Percentiles rank a stretch among this genome's conserved stretches.
Conservation (phyloP, 2,888 invertebrate species). For the Eulithis prunata region DNA sequence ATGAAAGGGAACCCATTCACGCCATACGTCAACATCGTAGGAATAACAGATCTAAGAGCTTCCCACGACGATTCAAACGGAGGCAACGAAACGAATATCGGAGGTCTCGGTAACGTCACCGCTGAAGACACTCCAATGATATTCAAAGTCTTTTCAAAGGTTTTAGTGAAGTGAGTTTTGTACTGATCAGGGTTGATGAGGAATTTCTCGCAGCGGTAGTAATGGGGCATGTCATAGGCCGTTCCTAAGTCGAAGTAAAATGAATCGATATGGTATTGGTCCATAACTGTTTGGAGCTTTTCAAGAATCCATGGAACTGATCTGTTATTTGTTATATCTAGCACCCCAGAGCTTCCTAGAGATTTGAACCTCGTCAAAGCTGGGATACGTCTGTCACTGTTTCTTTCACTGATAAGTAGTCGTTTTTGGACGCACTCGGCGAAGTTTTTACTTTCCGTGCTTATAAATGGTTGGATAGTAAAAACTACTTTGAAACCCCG, state of each 20-base stretch:
- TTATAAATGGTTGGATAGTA: slow-evolving; percentile 95
- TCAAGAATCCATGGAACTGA: slow-evolving; percentile 92
- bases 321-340: slow-evolving; percentile 94
- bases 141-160: slow-evolving; percentile 85
- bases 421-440: slow-evolving; percentile 90
- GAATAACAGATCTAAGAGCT: slow-evolving; percentile 91
- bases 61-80: slow-evolving; percentile 95
- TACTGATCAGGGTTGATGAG: slow-evolving; percentile 93
- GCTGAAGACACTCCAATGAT: slow-evolving; percentile 94
- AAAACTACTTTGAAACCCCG: slow-evolving; percentile 94
- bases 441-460: slow-evolving; percentile 93
- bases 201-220: slow-evolving; percentile 90
- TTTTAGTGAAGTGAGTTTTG: slow-evolving; percentile 88
- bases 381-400: slow-evolving; percentile 91
- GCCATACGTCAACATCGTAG: slow-evolving; percentile 94
- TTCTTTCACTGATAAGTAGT: slow-evolving; percentile 91
- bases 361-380: slow-evolving; percentile 93
- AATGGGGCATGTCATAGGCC: slow-evolving; percentile 93
- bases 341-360: slow-evolving; percentile 90
- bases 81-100: slow-evolving; percentile 93
- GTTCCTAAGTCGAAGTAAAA: slow-evolving; percentile 93
- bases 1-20: slow-evolving; percentile 96
- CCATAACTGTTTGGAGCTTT: slow-evolving; percentile 88
- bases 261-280: slow-evolving; percentile 91
- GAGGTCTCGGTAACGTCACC: slow-evolving; percentile 91